Base-by-base conservation (phyloP, 2,888 invertebrate genomes). In the Leptinotarsa peninsularis region DNA sequence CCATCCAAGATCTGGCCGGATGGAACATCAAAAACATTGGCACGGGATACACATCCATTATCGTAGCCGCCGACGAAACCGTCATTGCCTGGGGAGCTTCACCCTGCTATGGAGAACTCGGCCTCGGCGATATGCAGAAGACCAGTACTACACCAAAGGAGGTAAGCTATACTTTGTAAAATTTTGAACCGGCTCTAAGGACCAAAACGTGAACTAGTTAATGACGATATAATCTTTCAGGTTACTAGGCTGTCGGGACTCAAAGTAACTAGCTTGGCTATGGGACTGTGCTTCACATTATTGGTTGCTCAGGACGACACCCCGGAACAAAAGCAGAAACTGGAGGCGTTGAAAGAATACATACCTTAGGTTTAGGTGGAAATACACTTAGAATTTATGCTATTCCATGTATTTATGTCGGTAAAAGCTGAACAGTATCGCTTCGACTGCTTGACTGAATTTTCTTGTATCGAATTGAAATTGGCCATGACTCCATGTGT, bases 61-160 rank as follows among this genome's bases (percentile, higher is more conserved):
- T 98, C 70, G 92, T 97, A 52, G 94, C 95, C 0, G 98, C 98
- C 0, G 98, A 98, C 86, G 96, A 97, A 69, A 94, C 94, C 21
- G 92, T 97, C 5, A 95, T 98, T 81, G 94, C 95, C 49, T 98
- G 97, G 96, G 98, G 98, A 4, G 94, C 95, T n/a, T 94, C 96
- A 58, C 98, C 98, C 0, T 96, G 97, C 4, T 98, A 93, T 84
- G 98, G 98, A 0, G 98, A 98, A 91, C 89, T 98, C 90, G 97
- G 97, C 77, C 93, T 95, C 78, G 98, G 98, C 0, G 97, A 97
- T 82, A 80, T 84, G 78, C 93, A 94, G 84, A 93, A 94, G 83
- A 97, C 96, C 85, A 96, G 97, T 0, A 94, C 96, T 3, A 94
- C 96, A 1, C 97, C 98, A 27, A 94, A 95, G 88, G 98, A 98